phyloP scores from a whole-genome alignment of 2,797 vertebrate genomes.

The Hybognathus amarus region DNA sequence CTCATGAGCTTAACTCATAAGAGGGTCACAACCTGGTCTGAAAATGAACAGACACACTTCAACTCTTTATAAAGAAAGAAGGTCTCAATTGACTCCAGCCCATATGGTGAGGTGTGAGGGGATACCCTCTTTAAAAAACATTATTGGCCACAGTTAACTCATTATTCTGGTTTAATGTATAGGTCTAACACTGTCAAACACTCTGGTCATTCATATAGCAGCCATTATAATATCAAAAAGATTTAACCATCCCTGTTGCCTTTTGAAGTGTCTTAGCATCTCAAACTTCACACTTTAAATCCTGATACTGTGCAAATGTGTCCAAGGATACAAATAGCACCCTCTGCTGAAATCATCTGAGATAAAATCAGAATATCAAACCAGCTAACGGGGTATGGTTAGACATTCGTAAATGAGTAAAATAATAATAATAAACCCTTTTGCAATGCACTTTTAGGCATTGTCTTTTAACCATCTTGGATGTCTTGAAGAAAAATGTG shows the following conservation, averaged over 20 bases:
- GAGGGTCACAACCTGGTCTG: conserved; percentile 24
- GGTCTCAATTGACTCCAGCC: conserved; percentile 42
- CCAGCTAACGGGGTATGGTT: neutral
- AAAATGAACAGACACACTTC: conserved; percentile 50
- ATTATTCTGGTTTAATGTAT: conserved; percentile 50
- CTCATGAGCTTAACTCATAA: conserved; percentile 28
- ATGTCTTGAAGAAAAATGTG: neutral
- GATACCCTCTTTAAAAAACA: conserved; percentile 58
- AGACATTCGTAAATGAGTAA: neutral
- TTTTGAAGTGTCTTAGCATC: conserved; percentile 33
- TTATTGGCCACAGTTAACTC: conserved; percentile 59
- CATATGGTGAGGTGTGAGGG: conserved; percentile 65
- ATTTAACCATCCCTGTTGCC: neutral
- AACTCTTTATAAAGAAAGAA: conserved; percentile 31
- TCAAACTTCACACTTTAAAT: neutral
- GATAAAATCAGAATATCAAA: conserved; percentile 21
- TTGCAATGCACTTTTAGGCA: neutral
- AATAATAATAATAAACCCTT: neutral
- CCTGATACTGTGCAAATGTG: neutral
- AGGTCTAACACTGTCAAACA: conserved; percentile 46
- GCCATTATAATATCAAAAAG: conserved; percentile 64
- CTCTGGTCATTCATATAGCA: conserved; percentile 17
- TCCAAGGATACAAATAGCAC: conserved; percentile 63
- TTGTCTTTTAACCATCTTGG: neutral
- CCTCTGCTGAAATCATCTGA: conserved; percentile 65